Evolutionary conservation across 2,888 invertebrate genomes (phyloP).

Genomic region (Apodemia hepburni): DNA sequence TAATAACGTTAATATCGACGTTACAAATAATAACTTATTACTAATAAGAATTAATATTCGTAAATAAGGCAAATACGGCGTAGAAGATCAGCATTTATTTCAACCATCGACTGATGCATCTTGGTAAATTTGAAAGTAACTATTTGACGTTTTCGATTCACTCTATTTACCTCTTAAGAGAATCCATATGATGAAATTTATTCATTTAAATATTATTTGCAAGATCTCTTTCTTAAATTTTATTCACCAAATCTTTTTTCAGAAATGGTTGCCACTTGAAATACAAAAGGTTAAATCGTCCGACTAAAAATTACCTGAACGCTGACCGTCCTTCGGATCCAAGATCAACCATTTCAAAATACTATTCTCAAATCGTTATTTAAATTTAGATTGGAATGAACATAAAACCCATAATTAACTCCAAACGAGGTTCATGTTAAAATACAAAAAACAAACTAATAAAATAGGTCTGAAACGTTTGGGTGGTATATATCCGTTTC

Average conservation of each 20-base stretch:
- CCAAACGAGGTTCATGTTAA: conserved; percentile 3
- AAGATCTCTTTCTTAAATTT: no score
- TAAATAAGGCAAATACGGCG: no score
- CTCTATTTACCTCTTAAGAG: no score
- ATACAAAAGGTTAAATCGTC: neutral
- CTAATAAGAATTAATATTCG: no score
- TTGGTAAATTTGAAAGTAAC: no score
- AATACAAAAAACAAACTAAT: conserved; percentile 8
- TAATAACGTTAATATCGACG: no score
- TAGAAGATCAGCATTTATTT: no score
- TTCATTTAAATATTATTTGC: no score
- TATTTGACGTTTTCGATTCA: no score
- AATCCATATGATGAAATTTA: no score
- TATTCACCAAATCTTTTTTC: neutral
- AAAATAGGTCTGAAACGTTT: conserved; percentile 5
- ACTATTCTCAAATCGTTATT: conserved; percentile 4
- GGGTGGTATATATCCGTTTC: conserved; percentile 7
- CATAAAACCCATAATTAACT: conserved; percentile 9
- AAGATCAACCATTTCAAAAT: conserved; percentile 4
- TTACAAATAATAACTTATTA: no score
- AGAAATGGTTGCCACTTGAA: neutral
- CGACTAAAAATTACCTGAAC: conserved; percentile 4
- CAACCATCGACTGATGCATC: no score
- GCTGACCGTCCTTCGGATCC: neutral
- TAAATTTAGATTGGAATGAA: conserved; percentile 13